Evolutionary conservation across 1,140 invertebrate genomes (phyloP).

Genomic region (Macrotrachela quadricornifera): DNA sequence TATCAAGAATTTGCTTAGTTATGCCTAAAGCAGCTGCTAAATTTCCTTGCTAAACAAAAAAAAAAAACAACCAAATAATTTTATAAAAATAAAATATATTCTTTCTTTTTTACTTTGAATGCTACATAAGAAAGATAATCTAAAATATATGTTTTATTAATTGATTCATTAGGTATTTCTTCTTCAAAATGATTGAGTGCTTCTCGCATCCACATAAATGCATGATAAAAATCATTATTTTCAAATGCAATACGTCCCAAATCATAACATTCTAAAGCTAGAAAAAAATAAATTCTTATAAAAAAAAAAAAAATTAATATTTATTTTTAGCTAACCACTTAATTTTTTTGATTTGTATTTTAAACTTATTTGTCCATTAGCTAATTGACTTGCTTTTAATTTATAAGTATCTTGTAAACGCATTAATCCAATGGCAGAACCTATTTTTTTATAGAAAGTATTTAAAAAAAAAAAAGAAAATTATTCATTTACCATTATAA

Average conservation of each 20-base stretch:
- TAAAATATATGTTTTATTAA: constrained; percentile 56
- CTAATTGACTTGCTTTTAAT: constrained; percentile 64
- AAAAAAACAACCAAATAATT: constrained; percentile 3
- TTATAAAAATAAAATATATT: not conserved
- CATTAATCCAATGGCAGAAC: constrained; percentile 32
- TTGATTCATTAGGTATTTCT: constrained; percentile 37
- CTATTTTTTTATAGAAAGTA: no score
- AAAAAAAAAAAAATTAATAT: constrained; percentile 3
- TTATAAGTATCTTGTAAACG: constrained; percentile 91
- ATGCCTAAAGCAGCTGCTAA: constrained; percentile 58
- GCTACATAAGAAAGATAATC: constrained; percentile 87
- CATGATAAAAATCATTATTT: constrained; percentile 74
- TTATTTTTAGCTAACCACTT: constrained; percentile 9
- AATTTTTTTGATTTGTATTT: no score
- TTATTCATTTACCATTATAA: constrained; percentile 65
- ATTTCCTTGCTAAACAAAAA: constrained; percentile 48
- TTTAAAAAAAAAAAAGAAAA: no score
- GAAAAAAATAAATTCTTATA: not conserved
- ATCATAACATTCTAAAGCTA: constrained; percentile 90
- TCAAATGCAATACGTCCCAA: constrained; percentile 81
- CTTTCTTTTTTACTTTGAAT: constrained; percentile 55
- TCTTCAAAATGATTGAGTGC: constrained; percentile 44
- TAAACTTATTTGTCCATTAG: constrained; percentile 60
- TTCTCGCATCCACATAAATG: constrained; percentile 80
- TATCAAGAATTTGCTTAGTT: constrained; percentile 44